Conservation (phyloP, 2,797 vertebrate genomes). For the Lateolabrax maculatus region DNA sequence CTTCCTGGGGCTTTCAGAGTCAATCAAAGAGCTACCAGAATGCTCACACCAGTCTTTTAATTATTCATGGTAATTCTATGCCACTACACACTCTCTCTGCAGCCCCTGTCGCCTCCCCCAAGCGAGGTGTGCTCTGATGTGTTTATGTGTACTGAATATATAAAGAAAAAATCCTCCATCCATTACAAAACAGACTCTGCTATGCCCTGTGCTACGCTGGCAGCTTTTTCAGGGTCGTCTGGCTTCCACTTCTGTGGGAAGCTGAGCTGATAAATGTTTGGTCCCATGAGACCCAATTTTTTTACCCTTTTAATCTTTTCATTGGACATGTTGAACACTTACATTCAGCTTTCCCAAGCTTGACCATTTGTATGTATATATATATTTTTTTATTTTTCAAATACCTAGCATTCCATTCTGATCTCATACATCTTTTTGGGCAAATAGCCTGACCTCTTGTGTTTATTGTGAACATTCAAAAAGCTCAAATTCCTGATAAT, state of each 20-base stretch:
- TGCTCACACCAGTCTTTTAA: slow-evolving; percentile 86
- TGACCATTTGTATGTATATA: slow-evolving; percentile 32
- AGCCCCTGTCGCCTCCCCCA: slow-evolving; percentile 76
- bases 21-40: slow-evolving; percentile 86
- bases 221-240: slow-evolving; percentile 76
- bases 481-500: slow-evolving; percentile 66
- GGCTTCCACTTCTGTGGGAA: slow-evolving; percentile 68
- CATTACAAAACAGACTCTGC: slow-evolving; percentile 77
- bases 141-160: slow-evolving; percentile 83
- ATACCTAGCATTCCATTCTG: slow-evolving; percentile 52
- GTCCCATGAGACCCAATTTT: slow-evolving; percentile 64
- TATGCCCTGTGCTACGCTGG: slow-evolving; percentile 65
- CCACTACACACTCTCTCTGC: slow-evolving; percentile 80
- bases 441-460: slow-evolving; percentile 43
- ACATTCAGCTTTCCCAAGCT: slow-evolving; percentile 40
- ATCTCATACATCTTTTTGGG: slow-evolving; percentile 53
- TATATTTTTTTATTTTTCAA: slow-evolving; percentile 27
- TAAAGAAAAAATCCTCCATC: slow-evolving; percentile 71
- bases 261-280: slow-evolving; percentile 73
- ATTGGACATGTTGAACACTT: slow-evolving; percentile 59
- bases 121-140: slow-evolving; percentile 82
- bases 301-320: slow-evolving; percentile 66
- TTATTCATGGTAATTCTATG: slow-evolving; percentile 86
- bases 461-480: slow-evolving; percentile 66
- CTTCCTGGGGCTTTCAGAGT: slow-evolving; percentile 84